phyloP scores from a whole-genome alignment of 2,888 invertebrate species.

The Liopterus haemorrhoidalis region DNA sequence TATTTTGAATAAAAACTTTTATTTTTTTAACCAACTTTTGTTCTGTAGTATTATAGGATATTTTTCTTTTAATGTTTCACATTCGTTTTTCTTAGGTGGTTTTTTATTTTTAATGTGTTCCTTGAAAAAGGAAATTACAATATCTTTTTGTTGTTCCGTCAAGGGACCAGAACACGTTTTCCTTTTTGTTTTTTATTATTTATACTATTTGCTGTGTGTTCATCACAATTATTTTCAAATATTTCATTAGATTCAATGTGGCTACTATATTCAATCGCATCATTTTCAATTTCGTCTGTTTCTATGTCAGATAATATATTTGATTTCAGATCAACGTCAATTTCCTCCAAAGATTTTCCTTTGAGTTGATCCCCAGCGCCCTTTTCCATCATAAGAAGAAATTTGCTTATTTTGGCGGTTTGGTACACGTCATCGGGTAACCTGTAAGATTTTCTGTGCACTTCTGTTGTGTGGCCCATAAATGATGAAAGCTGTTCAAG shows the following conservation, averaged over 20 bases:
- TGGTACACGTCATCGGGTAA: conserved; percentile 32
- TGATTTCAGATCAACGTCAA: conserved; percentile 21
- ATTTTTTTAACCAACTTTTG: conserved; percentile 36
- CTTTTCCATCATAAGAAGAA: conserved; percentile 27
- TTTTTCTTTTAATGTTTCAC: conserved; percentile 27
- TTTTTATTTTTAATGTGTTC: conserved; percentile 31
- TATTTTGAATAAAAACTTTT: conserved; percentile 33
- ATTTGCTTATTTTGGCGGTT: conserved; percentile 30
- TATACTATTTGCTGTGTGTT: neutral
- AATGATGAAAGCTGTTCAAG: conserved; percentile 33
- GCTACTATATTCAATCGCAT: conserved; percentile 9
- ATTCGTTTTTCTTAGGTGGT: conserved; percentile 33
- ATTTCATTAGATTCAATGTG: too few species aligned
- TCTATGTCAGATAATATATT: conserved; percentile 11
- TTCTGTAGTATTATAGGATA: conserved; percentile 29
- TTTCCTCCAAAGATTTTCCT: conserved; percentile 28
- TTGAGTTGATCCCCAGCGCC: conserved; percentile 25
- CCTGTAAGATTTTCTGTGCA: conserved; percentile 28
- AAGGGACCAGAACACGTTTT: conserved; percentile 32
- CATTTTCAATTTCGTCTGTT: conserved; percentile 4
- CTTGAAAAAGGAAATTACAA: conserved; percentile 28
- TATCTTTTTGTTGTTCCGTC: conserved; percentile 32
- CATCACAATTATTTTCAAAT: neutral
- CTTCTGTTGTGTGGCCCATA: conserved; percentile 32
- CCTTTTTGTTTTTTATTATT: conserved; percentile 1